Conservation (phyloP, 2,888 invertebrate genomes). For the Aphodius granarius region DNA sequence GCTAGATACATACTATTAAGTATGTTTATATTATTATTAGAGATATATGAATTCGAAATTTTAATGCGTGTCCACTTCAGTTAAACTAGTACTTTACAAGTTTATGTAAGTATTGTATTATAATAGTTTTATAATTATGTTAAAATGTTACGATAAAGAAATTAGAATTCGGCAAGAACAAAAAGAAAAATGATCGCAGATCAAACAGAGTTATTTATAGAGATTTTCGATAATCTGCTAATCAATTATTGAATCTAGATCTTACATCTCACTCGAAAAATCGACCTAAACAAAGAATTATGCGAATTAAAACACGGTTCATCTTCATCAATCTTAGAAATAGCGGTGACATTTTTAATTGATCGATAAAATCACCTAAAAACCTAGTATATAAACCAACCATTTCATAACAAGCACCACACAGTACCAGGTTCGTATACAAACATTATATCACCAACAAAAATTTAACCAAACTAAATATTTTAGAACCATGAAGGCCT, state of each 20-base stretch:
- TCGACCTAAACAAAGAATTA: background rate
- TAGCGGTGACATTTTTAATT: conserved; percentile 24
- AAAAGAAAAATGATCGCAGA: background rate
- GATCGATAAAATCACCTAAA: conserved; percentile 16
- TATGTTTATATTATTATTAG: background rate
- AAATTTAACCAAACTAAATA: background rate
- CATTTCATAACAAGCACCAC: background rate
- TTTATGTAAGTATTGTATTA: background rate
- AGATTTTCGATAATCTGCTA: background rate
- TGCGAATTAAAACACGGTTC: background rate
- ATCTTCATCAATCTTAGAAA: background rate
- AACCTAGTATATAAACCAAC: background rate
- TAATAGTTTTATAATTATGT: background rate
- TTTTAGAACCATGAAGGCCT: conserved; percentile 3
- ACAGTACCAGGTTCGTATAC: background rate
- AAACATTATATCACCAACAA: background rate
- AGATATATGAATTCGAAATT: background rate
- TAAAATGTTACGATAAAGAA: background rate
- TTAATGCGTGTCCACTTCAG: background rate
- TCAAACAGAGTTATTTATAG: background rate
- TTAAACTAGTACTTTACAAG: background rate
- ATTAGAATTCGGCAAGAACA: background rate
- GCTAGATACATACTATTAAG: background rate
- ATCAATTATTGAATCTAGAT: background rate
- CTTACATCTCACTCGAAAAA: background rate